Evolutionary conservation across 2,113 vertebrate species (phyloP).

Genomic region (Gallinago paraguaiae): DNA sequence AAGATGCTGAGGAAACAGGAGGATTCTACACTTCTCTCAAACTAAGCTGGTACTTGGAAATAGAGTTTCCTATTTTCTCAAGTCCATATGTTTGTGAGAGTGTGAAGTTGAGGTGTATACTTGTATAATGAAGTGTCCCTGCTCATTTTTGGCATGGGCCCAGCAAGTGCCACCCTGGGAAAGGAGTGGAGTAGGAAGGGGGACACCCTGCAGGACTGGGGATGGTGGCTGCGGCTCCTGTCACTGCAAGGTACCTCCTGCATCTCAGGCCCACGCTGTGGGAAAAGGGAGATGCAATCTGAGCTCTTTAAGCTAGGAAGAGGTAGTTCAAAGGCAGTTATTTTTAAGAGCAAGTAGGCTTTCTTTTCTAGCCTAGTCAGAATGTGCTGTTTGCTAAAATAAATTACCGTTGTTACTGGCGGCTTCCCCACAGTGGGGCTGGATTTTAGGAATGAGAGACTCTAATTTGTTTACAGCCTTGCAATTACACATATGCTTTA

Average conservation of each 20-base stretch:
- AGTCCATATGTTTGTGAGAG: rapidly evolving
- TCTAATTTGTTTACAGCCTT: constrained; percentile 53
- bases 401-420: constrained; percentile 46
- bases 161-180: background rate
- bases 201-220: background rate
- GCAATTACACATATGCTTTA: constrained; percentile 33
- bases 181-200: background rate
- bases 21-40: background rate
- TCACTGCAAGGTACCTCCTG: background rate
- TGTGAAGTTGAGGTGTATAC: background rate
- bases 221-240: background rate
- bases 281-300: background rate
- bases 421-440: constrained; percentile 1
- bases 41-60: background rate
- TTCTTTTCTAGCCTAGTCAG: constrained; percentile 39
- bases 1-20: background rate
- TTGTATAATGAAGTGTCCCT: rapidly evolving
- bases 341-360: constrained; percentile 28
- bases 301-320: background rate
- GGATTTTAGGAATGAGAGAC: constrained; percentile 39
- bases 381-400: constrained; percentile 26
- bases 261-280: background rate
- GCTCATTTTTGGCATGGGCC: rapidly evolving
- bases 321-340: constrained; percentile 53
- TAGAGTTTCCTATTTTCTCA: background rate